These are phyloP conservation scores for Sympetrum striolatum DNA, from an alignment of 2,888 invertebrate genomes.

Conservation along the genomic window DNA sequence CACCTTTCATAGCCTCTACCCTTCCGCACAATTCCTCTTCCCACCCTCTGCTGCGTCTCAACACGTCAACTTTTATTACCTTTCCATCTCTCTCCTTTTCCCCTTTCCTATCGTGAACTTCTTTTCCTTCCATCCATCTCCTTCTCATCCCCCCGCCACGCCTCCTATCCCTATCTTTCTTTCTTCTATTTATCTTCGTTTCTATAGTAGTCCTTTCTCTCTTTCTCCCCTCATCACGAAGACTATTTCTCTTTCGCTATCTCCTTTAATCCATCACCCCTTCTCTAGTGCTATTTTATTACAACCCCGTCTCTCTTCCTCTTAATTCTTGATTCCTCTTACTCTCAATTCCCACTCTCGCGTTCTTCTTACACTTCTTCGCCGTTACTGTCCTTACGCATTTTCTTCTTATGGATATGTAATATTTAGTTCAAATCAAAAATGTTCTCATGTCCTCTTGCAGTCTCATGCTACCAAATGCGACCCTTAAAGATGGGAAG, in stretches of 20 bases:
- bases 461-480: too few species aligned
- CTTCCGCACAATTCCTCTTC: neutral
- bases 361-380: neutral
- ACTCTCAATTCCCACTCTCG: neutral
- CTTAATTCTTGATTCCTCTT: neutral
- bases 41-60: neutral
- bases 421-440: too few species aligned
- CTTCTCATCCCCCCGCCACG: neutral
- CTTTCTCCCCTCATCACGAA: neutral
- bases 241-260: neutral
- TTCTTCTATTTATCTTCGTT: neutral
- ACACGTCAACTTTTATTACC: constrained; percentile 5
- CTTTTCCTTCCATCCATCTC: neutral
- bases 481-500: too few species aligned
- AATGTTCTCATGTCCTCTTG: too few species aligned
- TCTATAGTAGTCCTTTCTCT: neutral
- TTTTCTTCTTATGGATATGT: neutral
- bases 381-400: neutral
- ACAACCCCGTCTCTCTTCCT: neutral
- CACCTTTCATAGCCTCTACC: neutral
- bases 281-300: neutral
- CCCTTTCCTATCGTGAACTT: neutral
- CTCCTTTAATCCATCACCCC: neutral
- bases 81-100: neutral
- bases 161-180: neutral